Evolutionary conservation across 2,888 invertebrate genomes (phyloP), one percentile per base, ranked within the genome.

Genomic region (Leptinotarsa rubiginosa): DNA sequence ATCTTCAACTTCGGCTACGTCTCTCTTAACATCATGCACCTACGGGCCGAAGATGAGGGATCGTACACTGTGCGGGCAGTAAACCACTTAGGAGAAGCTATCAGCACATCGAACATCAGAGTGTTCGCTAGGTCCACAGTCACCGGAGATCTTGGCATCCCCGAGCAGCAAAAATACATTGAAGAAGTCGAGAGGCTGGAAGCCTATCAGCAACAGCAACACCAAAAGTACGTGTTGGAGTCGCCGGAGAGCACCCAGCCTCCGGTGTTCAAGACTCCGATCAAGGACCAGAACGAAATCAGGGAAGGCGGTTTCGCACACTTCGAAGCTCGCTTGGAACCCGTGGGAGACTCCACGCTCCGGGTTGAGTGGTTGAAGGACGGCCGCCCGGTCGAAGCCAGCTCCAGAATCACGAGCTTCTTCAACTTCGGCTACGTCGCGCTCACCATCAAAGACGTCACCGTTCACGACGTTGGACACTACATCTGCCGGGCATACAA

Each of bases 1-100:
- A 96, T 97, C 91, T 97, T 97, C 92, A 98, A 98, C 93, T 98
- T 98, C 92, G 98, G 98, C 88, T 97, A 97, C 92, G 97, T 98
- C 91, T 97, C 97, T 90, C 94, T 98, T 86, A 98, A 98, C 90
- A 97, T 99, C 89, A 92, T 97, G 94, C 97, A 98, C 93, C 95
- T 98, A 92, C 95, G 97, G 91, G 93, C 95, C 91, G 98, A 99
- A 93, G 99, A 99, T 93, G 94, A 96, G 86, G 98, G 98, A 89
- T 94, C 95, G 89, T 97, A 97, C 85, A 96, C 96, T 84, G 95
- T 95, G 87, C 93, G 96, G 85, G 97, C 97, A 89, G 93, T 95
- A 82, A 97, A 97, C 88, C 93, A 94, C 86, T 91, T 94, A 86
- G 97, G 97, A 83, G 97, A 97, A 90, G 96, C 97, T 82, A 92